Evolutionary conservation across 2,113 vertebrate species (phyloP).

Genomic region (Silurus meridionalis): DNA sequence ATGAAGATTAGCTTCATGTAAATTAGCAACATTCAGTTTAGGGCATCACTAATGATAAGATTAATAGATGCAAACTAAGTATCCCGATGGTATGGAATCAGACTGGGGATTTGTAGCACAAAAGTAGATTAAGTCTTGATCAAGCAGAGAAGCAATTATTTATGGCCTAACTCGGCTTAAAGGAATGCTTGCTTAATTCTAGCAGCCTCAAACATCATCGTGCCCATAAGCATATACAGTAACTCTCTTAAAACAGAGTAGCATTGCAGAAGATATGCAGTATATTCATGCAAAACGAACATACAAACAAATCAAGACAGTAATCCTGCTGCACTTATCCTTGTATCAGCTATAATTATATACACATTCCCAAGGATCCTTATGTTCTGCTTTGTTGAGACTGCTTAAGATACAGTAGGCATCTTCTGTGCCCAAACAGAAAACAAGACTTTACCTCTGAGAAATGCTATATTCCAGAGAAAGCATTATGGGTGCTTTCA

Average conservation of each 20-base stretch:
- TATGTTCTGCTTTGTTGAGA: constrained; percentile 36
- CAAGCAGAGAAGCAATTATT: constrained; percentile 63
- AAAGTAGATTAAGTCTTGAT: constrained; percentile 66
- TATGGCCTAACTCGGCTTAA: constrained; percentile 59
- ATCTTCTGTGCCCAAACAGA: constrained; percentile 14
- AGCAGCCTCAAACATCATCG: constrained; percentile 46
- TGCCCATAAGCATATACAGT: constrained; percentile 49
- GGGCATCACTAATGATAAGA: constrained; percentile 65
- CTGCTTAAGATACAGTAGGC: constrained; percentile 13
- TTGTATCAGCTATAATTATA: constrained; percentile 35
- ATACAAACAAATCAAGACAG: constrained; percentile 37
- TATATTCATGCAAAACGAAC: constrained; percentile 31
- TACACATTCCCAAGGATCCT: neutral
- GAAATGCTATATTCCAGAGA: constrained; percentile 10
- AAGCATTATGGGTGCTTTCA: constrained; percentile 19
- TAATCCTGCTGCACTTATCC: constrained; percentile 37
- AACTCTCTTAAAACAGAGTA: constrained; percentile 52
- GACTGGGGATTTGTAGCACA: constrained; percentile 57
- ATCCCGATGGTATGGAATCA: constrained; percentile 57
- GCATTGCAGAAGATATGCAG: constrained; percentile 36
- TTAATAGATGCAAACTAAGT: constrained; percentile 61
- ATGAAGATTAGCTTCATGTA: constrained; percentile 58
- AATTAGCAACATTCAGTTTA: constrained; percentile 58
- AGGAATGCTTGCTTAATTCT: constrained; percentile 59
- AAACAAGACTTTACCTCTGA: constrained; percentile 20